Conservation (phyloP, 2,888 invertebrate genomes). For the Dendrolimus pini region DNA sequence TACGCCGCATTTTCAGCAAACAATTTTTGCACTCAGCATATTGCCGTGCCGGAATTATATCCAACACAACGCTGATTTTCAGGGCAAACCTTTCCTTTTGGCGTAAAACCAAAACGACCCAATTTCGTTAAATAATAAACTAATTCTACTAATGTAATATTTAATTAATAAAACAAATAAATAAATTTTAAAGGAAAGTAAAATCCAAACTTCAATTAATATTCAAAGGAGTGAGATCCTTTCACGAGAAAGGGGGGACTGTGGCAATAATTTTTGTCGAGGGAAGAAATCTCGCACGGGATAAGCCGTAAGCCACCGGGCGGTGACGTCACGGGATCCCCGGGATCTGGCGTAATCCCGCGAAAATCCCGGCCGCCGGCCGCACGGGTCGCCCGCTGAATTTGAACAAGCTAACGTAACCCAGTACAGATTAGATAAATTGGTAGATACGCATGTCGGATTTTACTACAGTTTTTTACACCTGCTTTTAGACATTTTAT, state of each 20-base stretch:
- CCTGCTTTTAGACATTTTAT: conserved; percentile 3
- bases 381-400: conserved; percentile 25
- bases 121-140: no score
- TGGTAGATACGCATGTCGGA: conserved; percentile 12
- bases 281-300: conserved; percentile 37
- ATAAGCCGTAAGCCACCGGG: conserved; percentile 45
- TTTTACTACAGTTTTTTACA: conserved; percentile 2
- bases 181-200: no score
- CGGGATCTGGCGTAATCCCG: conserved; percentile 32
- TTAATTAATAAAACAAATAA: no score
- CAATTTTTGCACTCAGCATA: no score
- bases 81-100: no score
- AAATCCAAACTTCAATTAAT: no score
- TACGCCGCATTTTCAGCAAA: no score
- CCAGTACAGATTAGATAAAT: conserved; percentile 10
- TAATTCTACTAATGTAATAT: no score
- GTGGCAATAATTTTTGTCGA: conserved; percentile 26
- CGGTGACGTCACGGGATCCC: conserved; percentile 37
- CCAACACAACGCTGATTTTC: no score
- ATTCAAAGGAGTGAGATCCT: no score
- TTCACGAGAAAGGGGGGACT: background rate
- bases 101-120: no score
- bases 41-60: no score
- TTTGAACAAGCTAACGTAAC: conserved; percentile 24
- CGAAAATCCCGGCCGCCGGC: conserved; percentile 20